A percentile compares a stretch with the other conserved stretches of the same genome.
These are phyloP conservation scores for Oedothorax gibbosus DNA, from an alignment of 1,140 invertebrate species.

Conservation along the genomic window DNA sequence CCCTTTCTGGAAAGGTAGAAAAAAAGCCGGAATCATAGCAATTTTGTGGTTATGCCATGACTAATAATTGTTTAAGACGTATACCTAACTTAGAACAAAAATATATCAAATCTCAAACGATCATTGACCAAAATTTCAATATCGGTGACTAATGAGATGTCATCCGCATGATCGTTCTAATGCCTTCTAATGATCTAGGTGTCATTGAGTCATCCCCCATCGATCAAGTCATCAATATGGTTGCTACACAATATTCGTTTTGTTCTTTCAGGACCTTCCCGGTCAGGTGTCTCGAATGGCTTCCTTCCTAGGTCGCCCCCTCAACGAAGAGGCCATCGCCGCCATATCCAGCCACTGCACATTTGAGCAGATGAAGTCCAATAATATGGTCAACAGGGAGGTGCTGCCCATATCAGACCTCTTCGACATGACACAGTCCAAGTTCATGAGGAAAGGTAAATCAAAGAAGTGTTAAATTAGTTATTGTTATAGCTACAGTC, in stretches of 20 bases:
- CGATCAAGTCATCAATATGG: too few species aligned
- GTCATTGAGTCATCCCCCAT: too few species aligned
- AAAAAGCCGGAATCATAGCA: too few species aligned
- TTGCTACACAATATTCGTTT: not conserved
- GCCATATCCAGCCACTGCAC: slow-evolving; percentile 68
- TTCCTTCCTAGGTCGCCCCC: slow-evolving; percentile 69
- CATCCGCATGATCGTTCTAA: too few species aligned
- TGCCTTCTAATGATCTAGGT: too few species aligned
- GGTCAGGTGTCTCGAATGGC: slow-evolving; percentile 69
- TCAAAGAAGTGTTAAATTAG: not conserved
- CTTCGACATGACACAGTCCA: slow-evolving; percentile 63
- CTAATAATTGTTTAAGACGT: too few species aligned
- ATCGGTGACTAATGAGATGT: too few species aligned
- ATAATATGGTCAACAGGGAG: slow-evolving; percentile 64
- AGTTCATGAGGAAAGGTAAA: slow-evolving; percentile 70
- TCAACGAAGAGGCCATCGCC: slow-evolving; percentile 65
- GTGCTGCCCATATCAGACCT: slow-evolving; percentile 61
- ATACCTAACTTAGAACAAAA: too few species aligned
- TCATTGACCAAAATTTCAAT: too few species aligned
- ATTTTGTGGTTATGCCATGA: too few species aligned
- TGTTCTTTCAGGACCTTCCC: slow-evolving; percentile 66
- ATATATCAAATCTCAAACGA: too few species aligned
- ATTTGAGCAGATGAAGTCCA: slow-evolving; percentile 70
- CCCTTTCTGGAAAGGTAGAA: too few species aligned
- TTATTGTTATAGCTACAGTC: not conserved